phyloP scores from a whole-genome alignment of 2,888 invertebrate genomes.

The Erannis defoliaria region DNA sequence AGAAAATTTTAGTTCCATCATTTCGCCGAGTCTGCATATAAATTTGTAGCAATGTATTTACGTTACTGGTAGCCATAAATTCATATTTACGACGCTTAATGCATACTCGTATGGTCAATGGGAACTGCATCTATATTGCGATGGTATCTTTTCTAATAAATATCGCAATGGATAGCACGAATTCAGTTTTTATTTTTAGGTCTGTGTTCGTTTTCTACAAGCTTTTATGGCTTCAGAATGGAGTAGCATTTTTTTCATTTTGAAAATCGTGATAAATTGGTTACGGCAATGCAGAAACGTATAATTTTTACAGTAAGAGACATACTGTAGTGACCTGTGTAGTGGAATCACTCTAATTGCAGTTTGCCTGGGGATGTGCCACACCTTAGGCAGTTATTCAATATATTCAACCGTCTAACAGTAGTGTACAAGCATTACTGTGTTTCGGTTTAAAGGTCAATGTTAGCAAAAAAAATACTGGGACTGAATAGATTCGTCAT shows the following conservation, averaged over 20 bases:
- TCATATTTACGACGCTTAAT: slow-evolving; percentile 76
- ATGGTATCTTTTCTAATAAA: slow-evolving; percentile 59
- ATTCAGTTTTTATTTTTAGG: slow-evolving; percentile 41
- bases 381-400: too few relatives aligned
- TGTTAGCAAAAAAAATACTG: too few relatives aligned
- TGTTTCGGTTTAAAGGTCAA: too few relatives aligned
- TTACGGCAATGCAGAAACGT: too few relatives aligned
- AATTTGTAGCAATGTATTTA: slow-evolving; percentile 37
- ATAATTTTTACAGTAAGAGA: too few relatives aligned
- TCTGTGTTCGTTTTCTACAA: slow-evolving; percentile 12
- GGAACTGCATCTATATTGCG: slow-evolving; percentile 61
- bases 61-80: slow-evolving; percentile 72
- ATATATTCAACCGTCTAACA: too few relatives aligned
- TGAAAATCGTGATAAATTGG: neutral
- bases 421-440: too few relatives aligned
- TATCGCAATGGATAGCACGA: slow-evolving; percentile 39
- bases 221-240: slow-evolving; percentile 13
- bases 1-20: neutral
- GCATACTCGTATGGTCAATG: slow-evolving; percentile 63
- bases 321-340: too few relatives aligned
- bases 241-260: neutral
- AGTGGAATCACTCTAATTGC: too few relatives aligned
- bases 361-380: too few relatives aligned
- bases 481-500: too few relatives aligned
- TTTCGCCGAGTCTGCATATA: neutral